Evolutionary conservation across 2,797 vertebrate genomes (phyloP), one percentile per base, ranked within the genome.

Genomic region (Muscicapa comitata): DNA sequence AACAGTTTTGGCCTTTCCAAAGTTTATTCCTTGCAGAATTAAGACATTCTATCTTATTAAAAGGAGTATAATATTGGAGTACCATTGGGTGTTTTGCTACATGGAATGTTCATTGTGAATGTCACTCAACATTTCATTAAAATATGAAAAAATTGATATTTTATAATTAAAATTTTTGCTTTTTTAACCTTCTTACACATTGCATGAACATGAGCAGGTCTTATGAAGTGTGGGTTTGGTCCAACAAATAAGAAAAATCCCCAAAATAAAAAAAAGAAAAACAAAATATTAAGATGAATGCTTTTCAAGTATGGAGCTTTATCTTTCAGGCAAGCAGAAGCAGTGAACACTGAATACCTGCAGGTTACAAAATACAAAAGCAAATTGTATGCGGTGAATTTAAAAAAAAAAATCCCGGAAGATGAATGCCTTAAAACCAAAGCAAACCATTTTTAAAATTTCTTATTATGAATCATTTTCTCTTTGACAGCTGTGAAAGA

Each of bases 351-450:
- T 45, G 57, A 66, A 51, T 37, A 48, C 54, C 78, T 88, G 17
- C 50, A 79, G 43, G 24, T 28, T 84, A 45, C 24, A 42, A 75
- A 91, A 63, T 5, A 2, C 23, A 76, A 85, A 93, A 80, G 13
- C 17, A 80, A 90, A 83, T 17, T 6, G 2, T 25, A 28, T 14
- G 17, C 0, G 0, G 13, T 10, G 38, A 55, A 62, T 75, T 55
- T 1, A 37, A 72, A 75, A 45, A 31, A 20, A 31, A 35, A 26
- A 25, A 21, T 5, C 12, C 19, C 0, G 0, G 17, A 72, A 31
- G 4, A 38, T 57, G 4, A 62, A n/a, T 17, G 18, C 29, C 51
- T 26, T 42, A 37, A 81, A 81, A 5, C 3, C 35, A 37, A 45
- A 81, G 20, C 37, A 76, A 84, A 25, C 7, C 3, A 3, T 43